A percentile compares a stretch with the other conserved stretches of the same genome.
phyloP scores from a whole-genome alignment of 2,888 invertebrate genomes.

The Leucoptera coffeella region DNA sequence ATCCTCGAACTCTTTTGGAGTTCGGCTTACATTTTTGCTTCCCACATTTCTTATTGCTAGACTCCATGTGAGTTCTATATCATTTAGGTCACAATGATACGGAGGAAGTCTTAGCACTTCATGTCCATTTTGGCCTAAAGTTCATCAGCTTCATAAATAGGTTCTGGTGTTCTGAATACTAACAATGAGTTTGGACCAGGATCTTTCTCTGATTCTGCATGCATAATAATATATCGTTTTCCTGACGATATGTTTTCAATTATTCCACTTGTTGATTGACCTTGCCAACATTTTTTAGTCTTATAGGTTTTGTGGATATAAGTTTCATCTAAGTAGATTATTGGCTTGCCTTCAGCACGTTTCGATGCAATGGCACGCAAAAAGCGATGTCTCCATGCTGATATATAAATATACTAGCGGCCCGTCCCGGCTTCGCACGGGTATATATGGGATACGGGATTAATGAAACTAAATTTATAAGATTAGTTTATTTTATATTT shows the following conservation, averaged over 20 bases:
- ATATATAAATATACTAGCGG: no score
- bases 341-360: constrained; percentile 1
- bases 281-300: background rate
- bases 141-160: background rate
- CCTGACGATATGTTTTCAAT: background rate
- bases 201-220: no score
- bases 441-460: no score
- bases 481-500: no score
- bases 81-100: no score
- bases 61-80: background rate
- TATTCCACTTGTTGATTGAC: background rate
- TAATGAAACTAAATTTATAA: no score
- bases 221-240: no score
- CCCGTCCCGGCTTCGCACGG: no score
- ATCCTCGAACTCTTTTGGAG: no score
- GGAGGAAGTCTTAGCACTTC: background rate
- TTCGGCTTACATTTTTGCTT: no score
- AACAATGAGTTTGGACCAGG: background rate
- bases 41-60: background rate
- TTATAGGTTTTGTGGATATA: constrained; percentile 1
- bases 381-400: constrained; percentile 1
- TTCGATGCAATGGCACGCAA: background rate
- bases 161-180: background rate
- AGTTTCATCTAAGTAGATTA: constrained; percentile 1
- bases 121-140: background rate